Conservation (phyloP, 2,888 invertebrate species). For the Sthenelais limicola region DNA sequence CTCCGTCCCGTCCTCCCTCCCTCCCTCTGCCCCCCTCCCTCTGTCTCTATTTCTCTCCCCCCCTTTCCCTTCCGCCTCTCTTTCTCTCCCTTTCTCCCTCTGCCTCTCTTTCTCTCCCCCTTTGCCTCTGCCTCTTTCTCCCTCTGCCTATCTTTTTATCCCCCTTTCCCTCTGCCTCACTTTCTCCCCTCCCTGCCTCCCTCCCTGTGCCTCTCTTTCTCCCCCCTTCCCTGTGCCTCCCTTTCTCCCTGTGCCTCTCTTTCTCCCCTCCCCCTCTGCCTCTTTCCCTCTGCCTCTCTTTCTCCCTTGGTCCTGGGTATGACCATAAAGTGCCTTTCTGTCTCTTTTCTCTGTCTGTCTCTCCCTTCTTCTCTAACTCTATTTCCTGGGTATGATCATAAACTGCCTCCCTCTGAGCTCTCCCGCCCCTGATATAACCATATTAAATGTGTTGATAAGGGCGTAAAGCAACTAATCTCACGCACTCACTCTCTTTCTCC, state of each 20-base stretch:
- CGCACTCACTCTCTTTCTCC: background rate
- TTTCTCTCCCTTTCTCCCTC: background rate
- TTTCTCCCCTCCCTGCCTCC: background rate
- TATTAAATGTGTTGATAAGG: too few relatives aligned
- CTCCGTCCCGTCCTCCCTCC: conserved; percentile 10
- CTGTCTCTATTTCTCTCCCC: background rate
- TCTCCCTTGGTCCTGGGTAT: background rate
- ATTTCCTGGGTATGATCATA: too few relatives aligned
- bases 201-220: background rate
- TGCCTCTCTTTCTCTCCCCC: background rate
- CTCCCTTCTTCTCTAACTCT: background rate
- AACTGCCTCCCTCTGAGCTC: too few relatives aligned
- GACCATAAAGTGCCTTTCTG: too few relatives aligned
- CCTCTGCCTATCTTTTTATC: conserved; percentile 12
- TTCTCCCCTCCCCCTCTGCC: background rate
- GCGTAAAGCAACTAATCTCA: too few relatives aligned
- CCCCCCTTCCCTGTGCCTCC: background rate
- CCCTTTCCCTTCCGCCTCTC: background rate
- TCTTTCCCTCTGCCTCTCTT: background rate
- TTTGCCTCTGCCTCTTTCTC: background rate
- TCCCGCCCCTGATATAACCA: too few relatives aligned
- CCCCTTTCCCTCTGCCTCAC: background rate
- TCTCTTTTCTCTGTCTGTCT: background rate
- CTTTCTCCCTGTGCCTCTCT: too few relatives aligned
- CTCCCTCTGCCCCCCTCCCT: background rate